A percentile compares a stretch with the other conserved stretches of the same genome.
These are phyloP conservation scores for Epizoanthus fatuus DNA, from an alignment of 92 coral and sea anemone genomes.

Conservation along the genomic window DNA sequence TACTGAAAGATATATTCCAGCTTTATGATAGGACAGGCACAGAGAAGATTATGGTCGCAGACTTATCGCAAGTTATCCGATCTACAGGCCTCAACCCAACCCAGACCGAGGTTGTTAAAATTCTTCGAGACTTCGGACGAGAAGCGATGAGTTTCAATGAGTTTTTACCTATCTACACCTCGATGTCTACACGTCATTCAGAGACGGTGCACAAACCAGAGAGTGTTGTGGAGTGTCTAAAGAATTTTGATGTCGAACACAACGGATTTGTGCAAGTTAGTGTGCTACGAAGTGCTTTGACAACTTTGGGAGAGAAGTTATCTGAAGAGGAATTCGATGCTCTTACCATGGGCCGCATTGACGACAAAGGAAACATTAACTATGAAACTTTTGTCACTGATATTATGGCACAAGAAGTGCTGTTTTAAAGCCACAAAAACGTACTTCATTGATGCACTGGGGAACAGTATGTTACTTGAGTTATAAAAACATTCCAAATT, in stretches of 20 bases:
- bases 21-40: conserved; percentile 92
- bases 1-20: conserved; percentile 90
- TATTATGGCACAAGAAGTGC: conserved; percentile 40
- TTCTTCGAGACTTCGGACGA: conserved; percentile 89
- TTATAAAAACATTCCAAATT: no score
- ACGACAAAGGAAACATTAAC: conserved; percentile 85
- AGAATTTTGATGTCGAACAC: conserved; percentile 91
- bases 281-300: conserved; percentile 92
- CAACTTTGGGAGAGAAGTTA: conserved; percentile 95
- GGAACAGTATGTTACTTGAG: no score
- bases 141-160: conserved; percentile 85
- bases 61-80: conserved; percentile 90
- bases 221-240: conserved; percentile 91
- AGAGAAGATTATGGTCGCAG: conserved; percentile 78
- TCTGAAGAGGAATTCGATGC: conserved; percentile 92
- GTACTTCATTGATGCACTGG: no score
- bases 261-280: conserved; percentile 87
- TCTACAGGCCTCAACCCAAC: conserved; percentile 97
- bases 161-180: conserved; percentile 92
- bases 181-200: conserved; percentile 84
- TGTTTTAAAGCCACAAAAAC: not conserved
- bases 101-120: conserved; percentile 90
- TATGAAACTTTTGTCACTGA: conserved; percentile 82
- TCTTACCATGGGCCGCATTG: conserved; percentile 85
- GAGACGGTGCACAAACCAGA: conserved; percentile 84